A percentile compares a stretch with the other conserved stretches of the same genome.
phyloP scores from a whole-genome alignment of 64 coral and sea anemone species.

The Hydrozoanthus tunicans region DNA sequence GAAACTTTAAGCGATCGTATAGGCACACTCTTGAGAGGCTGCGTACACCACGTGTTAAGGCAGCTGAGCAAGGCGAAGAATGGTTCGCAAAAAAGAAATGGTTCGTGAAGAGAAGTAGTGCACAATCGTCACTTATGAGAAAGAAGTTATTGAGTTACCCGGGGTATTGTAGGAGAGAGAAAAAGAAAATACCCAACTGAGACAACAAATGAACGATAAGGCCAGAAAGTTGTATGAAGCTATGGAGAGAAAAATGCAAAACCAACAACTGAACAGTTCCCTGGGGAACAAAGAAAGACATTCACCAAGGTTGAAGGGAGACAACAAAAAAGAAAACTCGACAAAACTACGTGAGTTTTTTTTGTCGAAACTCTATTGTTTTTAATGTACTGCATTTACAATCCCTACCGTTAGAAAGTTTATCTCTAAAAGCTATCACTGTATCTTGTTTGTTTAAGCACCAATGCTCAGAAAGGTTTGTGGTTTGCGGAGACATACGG shows the following conservation, averaged over 20 bases:
- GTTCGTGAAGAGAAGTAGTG: background rate
- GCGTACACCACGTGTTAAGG: background rate
- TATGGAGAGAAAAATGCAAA: too few species aligned
- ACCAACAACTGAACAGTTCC: too few species aligned
- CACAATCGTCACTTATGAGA: background rate
- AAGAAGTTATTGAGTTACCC: too few species aligned
- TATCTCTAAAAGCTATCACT: background rate
- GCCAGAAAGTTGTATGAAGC: too few species aligned
- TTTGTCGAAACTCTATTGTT: background rate
- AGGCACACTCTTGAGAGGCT: background rate
- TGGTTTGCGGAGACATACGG: background rate
- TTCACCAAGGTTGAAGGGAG: background rate
- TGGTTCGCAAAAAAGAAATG: background rate
- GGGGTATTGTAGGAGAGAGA: too few species aligned
- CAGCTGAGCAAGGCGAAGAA: background rate
- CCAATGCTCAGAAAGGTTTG: background rate
- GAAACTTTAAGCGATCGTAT: background rate
- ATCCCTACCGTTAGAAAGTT: background rate
- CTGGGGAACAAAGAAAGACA: too few species aligned
- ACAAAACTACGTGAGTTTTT: background rate
- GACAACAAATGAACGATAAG: too few species aligned
- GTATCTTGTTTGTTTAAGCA: too few species aligned
- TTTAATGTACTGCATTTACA: too few species aligned
- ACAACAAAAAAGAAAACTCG: background rate
- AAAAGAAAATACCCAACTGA: too few species aligned